These are phyloP conservation scores for Drosophila limbata DNA, from an alignment of 2,888 invertebrate genomes.

Conservation along the genomic window DNA sequence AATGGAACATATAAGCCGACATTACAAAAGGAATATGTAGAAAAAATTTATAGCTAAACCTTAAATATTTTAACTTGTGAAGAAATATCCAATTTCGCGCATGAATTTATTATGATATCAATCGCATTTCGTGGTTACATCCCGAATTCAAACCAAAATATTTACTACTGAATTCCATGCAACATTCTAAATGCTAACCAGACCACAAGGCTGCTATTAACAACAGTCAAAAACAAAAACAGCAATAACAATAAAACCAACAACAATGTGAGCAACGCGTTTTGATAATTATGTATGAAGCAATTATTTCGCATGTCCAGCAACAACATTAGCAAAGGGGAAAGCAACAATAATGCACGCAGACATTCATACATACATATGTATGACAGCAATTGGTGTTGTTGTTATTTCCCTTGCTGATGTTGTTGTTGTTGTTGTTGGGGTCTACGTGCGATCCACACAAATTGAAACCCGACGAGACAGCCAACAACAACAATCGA, in stretches of 20 bases:
- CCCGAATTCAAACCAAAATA: neutral
- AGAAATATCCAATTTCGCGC: neutral
- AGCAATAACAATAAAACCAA: slow-evolving; percentile 16
- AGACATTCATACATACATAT: slow-evolving; percentile 26
- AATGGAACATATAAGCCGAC: too few species aligned
- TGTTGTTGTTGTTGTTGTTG: slow-evolving; percentile 13
- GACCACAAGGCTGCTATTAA: slow-evolving; percentile 24
- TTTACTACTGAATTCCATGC: neutral
- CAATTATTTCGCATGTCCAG: slow-evolving; percentile 77
- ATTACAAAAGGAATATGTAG: too few species aligned
- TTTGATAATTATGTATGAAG: slow-evolving; percentile 78
- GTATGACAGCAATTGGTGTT: slow-evolving; percentile 32
- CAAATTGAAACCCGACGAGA: slow-evolving; percentile 73
- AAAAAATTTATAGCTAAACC: too few species aligned
- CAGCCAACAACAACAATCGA: slow-evolving; percentile 64
- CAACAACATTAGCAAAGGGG: slow-evolving; percentile 54
- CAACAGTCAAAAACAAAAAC: slow-evolving; percentile 8
- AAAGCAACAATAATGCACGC: slow-evolving; percentile 20
- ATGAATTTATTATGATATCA: neutral
- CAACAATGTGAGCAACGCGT: slow-evolving; percentile 30
- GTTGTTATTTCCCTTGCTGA: neutral
- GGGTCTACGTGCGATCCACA: slow-evolving; percentile 65
- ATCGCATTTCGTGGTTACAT: neutral
- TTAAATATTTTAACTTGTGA: too few species aligned
- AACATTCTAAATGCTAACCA: slow-evolving; percentile 19